Conservation (phyloP, 2,888 invertebrate genomes). For the Diplolepis rosae region DNA sequence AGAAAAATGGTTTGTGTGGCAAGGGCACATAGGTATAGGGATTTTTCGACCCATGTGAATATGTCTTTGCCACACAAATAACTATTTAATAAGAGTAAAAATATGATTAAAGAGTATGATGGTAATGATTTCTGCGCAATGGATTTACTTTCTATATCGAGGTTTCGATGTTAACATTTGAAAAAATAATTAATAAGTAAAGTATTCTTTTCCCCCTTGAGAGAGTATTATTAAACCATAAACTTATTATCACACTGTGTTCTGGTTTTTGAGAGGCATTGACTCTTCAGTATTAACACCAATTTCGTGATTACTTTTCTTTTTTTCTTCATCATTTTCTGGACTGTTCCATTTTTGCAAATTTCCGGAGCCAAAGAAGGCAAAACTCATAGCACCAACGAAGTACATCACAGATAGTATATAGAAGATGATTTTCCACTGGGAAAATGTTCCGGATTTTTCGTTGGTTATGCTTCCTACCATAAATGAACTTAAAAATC, state of each 20-base stretch:
- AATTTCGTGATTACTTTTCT: conserved; percentile 29
- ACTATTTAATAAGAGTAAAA: background rate
- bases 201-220: background rate
- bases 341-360: conserved; percentile 76
- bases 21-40: too few relatives aligned
- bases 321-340: conserved; percentile 11
- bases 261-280: conserved; percentile 70
- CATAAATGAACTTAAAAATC: conserved; percentile 87
- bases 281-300: conserved; percentile 68
- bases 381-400: conserved; percentile 79
- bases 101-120: background rate
- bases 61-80: background rate
- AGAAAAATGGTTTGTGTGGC: too few relatives aligned
- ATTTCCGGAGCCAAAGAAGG: conserved; percentile 81
- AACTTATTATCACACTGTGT: conserved; percentile 65
- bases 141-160: background rate
- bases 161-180: background rate
- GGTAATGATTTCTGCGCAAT: conserved; percentile 5
- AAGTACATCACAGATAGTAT: conserved; percentile 84
- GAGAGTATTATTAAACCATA: background rate
- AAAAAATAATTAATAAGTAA: background rate
- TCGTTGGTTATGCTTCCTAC: conserved; percentile 86
- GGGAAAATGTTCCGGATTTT: conserved; percentile 76
- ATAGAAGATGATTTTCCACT: conserved; percentile 90
- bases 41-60: too few relatives aligned